Evolutionary conservation across 2,113 vertebrate species (phyloP), one percentile per base, ranked within the genome.

Genomic region (Dinomys branickii): DNA sequence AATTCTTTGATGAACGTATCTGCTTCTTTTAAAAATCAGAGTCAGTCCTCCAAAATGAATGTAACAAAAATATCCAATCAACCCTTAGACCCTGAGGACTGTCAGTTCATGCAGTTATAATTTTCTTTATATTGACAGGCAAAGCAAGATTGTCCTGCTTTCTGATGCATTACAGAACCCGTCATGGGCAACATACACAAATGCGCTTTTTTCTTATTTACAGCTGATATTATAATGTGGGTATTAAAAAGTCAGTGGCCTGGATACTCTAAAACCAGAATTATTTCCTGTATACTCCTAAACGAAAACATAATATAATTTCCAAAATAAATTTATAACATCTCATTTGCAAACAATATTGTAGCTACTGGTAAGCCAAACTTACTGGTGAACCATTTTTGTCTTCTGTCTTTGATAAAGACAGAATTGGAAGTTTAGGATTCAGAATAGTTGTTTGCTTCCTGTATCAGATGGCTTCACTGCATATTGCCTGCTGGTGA

Each of bases 1-100:
- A 96, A 86, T 96, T 93, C 81, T 96, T 97, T 88, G 80, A 94
- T 44, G 22, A 94, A 77, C 54, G 30, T 88, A 16, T 81, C 35
- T 91, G 8, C 75, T 28, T 85, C 24, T 50, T n/a, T 28, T 81
- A 85, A 58, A 84, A 73, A 90, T 93, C 67, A 71, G 47, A 86
- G 12, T 16, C 38, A 77, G 22, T 93, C 91, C 96, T 94, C 54
- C 52, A 91, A 97, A 67, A 77, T 95, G 88, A 84, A 54, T 95
- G 83, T 95, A 92, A n/a, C 33, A 69, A 87, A 47, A 93, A 84
- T 94, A 85, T 61, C 75, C 50, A 96, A 94, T 77, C 85, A 33
- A 97, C 0, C 84, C 75, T 50, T 90, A 38, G 47, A 92, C 91
- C 82, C 1, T 3, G 90, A 83, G 44, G 22, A 97, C 19, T 47